Percentiles rank a stretch among this genome's conserved stretches.
phyloP scores from a whole-genome alignment of 64 coral and sea anemone species.

The Catalaphyllia jardinei region DNA sequence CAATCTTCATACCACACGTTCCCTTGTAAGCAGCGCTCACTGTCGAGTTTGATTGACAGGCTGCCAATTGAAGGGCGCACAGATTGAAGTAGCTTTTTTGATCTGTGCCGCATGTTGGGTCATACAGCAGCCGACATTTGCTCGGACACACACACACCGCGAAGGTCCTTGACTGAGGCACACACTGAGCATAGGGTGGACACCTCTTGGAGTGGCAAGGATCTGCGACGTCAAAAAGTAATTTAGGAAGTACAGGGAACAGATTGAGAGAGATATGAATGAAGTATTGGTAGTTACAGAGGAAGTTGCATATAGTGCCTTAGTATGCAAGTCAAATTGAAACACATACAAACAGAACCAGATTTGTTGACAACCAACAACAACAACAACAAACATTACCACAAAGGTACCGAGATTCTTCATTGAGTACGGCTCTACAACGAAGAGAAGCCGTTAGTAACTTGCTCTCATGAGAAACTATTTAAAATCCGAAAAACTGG shows the following conservation, averaged over 20 bases:
- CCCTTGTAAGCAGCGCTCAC: slow-evolving; percentile 59
- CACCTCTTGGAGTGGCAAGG: slow-evolving; percentile 74
- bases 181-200: slow-evolving; percentile 67
- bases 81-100: slow-evolving; percentile 66
- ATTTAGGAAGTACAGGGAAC: neutral
- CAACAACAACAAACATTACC: too few relatives aligned
- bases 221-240: slow-evolving; percentile 24
- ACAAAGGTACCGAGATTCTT: too few relatives aligned
- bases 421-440: too few relatives aligned
- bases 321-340: too few relatives aligned
- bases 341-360: too few relatives aligned
- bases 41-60: slow-evolving; percentile 63
- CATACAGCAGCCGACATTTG: slow-evolving; percentile 44
- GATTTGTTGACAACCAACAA: too few relatives aligned
- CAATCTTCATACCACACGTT: slow-evolving; percentile 63
- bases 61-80: slow-evolving; percentile 52
- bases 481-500: too few relatives aligned
- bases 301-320: neutral
- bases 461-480: neutral
- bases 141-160: slow-evolving; percentile 73
- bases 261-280: neutral
- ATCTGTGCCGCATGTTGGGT: slow-evolving; percentile 72
- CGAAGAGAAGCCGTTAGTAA: too few relatives aligned
- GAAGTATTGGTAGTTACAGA: neutral
- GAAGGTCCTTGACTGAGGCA: slow-evolving; percentile 43